Base-by-base conservation (phyloP, 2,113 vertebrate species). In the Chionomys nivalis region DNA sequence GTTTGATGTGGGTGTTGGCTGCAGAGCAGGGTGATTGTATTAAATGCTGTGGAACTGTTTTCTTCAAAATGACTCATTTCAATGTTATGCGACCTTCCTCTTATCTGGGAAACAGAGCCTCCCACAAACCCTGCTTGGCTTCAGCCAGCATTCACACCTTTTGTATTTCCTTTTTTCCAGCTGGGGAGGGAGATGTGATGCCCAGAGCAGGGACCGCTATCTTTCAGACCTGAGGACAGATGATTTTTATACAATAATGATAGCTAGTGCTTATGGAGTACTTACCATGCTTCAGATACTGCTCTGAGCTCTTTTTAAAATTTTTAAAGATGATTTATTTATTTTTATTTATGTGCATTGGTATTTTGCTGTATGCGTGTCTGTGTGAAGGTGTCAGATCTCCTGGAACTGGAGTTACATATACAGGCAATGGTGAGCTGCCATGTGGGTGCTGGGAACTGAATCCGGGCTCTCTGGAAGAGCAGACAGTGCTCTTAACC, bases 31-130 rank as follows among this genome's bases (percentile, higher is more conserved):
- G 75, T 63, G 24, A 82, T 17, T 91, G 5, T n/a, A 58, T 58
- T 77, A 94, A 86, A 86, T 93, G 44, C 36, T 77, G 82, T 31
- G 81, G 52, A 94, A 47, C 21, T 44, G 1, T 73, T 95, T 58
- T 42, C 33, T 79, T 79, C 75, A 49, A 87, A 70, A 77, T 75
- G 44, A 39, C 36, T 92, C 52, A 63, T 70, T 82, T 93, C 52
- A 66, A 36, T 91, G 87, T 72, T 36, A 90, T 47, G 31, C 61
- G 70, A 70, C 78, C 90, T 75, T 58, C 42, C 75, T 26, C 24
- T 90, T 61, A 65, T 55, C 17, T 75, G 16, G 52, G 86, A 70
- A 89, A 75, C 86, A 88, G 66, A 87, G 42, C 39, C 47, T n/a
- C 28, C 65, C 9, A 9, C 26, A 75, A 44, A 70, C 49, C 21